Percentiles rank a stretch among this genome's conserved stretches.
These are phyloP conservation scores for Micronisus gabar DNA, from an alignment of 2,113 vertebrate genomes.

Conservation along the genomic window DNA sequence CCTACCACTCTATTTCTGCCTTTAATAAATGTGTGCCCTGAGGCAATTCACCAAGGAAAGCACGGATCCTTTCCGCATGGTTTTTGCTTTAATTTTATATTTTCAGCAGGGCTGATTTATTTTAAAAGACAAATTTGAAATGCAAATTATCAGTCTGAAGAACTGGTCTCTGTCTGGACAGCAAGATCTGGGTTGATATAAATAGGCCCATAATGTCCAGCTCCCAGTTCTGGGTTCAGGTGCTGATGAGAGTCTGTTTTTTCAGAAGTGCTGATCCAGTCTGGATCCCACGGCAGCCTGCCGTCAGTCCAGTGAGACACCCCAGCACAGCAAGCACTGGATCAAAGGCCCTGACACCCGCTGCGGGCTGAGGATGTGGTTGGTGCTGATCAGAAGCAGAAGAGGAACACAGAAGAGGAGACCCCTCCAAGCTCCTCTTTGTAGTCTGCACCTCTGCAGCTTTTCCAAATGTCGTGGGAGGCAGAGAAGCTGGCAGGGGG, in stretches of 20 bases:
- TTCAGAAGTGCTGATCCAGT: neutral
- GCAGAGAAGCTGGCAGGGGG: neutral
- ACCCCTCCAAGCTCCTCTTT: neutral
- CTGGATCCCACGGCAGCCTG: neutral
- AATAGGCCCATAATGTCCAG: neutral
- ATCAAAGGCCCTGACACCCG: accelerated
- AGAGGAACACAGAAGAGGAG: neutral
- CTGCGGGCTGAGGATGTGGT: neutral
- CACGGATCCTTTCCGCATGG: neutral
- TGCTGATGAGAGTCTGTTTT: neutral
- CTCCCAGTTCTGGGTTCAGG: neutral
- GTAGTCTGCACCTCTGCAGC: accelerated
- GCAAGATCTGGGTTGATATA: neutral
- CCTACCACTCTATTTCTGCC: neutral
- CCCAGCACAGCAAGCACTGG: neutral
- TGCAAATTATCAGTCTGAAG: neutral
- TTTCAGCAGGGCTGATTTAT: neutral
- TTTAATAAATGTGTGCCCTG: neutral
- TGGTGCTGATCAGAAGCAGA: neutral
- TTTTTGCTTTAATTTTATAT: neutral
- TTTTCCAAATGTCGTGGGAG: neutral
- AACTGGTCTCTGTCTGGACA: neutral
- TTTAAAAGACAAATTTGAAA: neutral
- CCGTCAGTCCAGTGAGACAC: neutral
- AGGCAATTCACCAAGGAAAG: neutral